phyloP scores from a whole-genome alignment of 2,888 invertebrate genomes.

The Xestobium rufovillosum region DNA sequence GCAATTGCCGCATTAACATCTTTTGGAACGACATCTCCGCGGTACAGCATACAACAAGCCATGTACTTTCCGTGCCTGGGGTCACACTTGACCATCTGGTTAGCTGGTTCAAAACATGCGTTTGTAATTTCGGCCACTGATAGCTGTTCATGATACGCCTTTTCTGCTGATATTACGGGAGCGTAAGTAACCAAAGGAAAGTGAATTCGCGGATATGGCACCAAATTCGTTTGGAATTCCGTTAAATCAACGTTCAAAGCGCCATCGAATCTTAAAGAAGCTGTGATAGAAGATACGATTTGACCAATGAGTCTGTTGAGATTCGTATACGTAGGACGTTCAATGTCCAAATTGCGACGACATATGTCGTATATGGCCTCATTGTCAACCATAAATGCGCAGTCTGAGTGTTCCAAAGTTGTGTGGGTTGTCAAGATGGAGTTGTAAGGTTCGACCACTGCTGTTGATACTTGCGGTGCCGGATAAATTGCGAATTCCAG shows the following conservation, averaged over 20 bases:
- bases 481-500: constrained; percentile 59
- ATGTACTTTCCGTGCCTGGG: constrained; percentile 49
- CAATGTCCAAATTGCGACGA: constrained; percentile 51
- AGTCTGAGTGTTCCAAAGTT: constrained; percentile 51
- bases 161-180: constrained; percentile 51
- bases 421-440: constrained; percentile 55
- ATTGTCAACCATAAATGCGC: constrained; percentile 26
- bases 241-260: constrained; percentile 78
- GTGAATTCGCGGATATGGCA: constrained; percentile 54
- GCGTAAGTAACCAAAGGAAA: constrained; percentile 51
- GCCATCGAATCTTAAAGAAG: constrained; percentile 52
- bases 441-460: constrained; percentile 54
- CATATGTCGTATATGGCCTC: constrained; percentile 47
- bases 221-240: constrained; percentile 56
- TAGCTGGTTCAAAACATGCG: constrained; percentile 70
- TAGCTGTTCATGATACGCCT: constrained; percentile 51
- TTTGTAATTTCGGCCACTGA: constrained; percentile 74
- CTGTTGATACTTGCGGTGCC: constrained; percentile 31
- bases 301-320: constrained; percentile 53
- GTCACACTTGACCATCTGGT: constrained; percentile 53
- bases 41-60: constrained; percentile 51
- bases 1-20: constrained; percentile 52
- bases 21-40: constrained; percentile 40
- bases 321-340: constrained; percentile 55
- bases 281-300: constrained; percentile 50